Percentiles rank a stretch among this genome's conserved stretches.
Evolutionary conservation across 2,797 vertebrate genomes (phyloP).

Genomic region (Poeciliopsis gracilis): DNA sequence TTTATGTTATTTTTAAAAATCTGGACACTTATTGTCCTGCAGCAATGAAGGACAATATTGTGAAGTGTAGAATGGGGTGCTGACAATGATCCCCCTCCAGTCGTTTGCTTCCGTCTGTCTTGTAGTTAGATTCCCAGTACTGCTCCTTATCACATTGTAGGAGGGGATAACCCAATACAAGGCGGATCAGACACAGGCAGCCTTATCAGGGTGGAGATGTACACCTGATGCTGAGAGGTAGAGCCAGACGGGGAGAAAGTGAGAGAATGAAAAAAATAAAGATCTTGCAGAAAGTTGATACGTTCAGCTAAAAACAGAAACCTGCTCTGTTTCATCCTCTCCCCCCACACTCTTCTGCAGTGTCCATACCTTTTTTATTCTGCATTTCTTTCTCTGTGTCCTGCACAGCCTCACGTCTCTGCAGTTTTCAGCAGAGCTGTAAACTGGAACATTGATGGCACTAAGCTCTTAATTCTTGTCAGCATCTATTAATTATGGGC

Average conservation of each 20-base stretch:
- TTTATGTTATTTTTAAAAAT: conserved; percentile 7
- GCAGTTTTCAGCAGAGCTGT: conserved; percentile 62
- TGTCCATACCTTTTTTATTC: conserved; percentile 18
- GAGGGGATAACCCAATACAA: conserved; percentile 60
- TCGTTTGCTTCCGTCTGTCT: conserved; percentile 71
- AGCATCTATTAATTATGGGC: conserved; percentile 83
- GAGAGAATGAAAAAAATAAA: conserved; percentile 29
- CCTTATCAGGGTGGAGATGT: conserved; percentile 51
- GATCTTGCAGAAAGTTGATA: conserved; percentile 58
- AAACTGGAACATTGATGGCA: conserved; percentile 76
- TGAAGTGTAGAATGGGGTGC: conserved; percentile 66
- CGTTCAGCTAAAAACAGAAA: conserved; percentile 48
- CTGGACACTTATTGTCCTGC: conserved; percentile 40
- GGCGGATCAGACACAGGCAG: conserved; percentile 59
- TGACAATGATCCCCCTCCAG: conserved; percentile 48
- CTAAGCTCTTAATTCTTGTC: conserved; percentile 83
- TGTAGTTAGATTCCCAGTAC: conserved; percentile 75
- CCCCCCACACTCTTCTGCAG: conserved; percentile 21
- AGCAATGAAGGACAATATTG: conserved; percentile 11
- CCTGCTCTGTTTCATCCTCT: conserved; percentile 34
- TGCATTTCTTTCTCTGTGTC: conserved; percentile 23
- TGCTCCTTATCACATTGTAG: conserved; percentile 65
- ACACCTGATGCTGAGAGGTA: conserved; percentile 43
- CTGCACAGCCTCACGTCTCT: conserved; percentile 39
- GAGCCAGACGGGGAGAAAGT: conserved; percentile 16